Evolutionary conservation across 2,113 vertebrate genomes (phyloP).

Genomic region (Tragulus kanchil): DNA sequence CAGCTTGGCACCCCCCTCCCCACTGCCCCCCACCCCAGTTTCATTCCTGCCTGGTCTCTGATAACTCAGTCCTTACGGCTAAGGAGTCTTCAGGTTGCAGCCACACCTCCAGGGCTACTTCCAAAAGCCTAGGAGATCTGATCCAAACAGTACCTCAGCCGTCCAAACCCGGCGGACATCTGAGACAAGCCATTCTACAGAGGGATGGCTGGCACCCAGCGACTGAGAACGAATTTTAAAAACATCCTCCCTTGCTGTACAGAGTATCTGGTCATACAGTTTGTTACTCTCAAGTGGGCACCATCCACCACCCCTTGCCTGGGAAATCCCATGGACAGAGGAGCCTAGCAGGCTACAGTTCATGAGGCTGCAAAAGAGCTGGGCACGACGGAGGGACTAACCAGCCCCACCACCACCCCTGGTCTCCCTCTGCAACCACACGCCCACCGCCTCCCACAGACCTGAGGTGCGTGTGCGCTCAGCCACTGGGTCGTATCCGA

Average conservation of each 20-base stretch:
- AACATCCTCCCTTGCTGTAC: neutral
- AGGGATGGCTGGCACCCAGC: neutral
- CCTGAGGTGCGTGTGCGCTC: neutral
- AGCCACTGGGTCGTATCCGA: neutral
- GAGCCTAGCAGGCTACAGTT: neutral
- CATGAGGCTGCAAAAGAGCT: neutral
- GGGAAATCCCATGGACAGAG: neutral
- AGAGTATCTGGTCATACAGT: neutral
- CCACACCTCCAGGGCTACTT: neutral
- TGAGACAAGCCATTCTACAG: neutral
- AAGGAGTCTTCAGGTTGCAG: neutral
- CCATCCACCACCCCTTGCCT: too few relatives aligned
- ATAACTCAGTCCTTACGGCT: neutral
- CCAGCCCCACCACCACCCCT: neutral
- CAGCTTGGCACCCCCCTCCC: fast-evolving
- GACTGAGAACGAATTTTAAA: neutral
- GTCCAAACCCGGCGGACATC: neutral
- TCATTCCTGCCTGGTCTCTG: neutral
- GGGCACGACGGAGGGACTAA: neutral
- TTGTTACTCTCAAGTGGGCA: conserved; percentile 4
- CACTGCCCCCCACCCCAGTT: neutral
- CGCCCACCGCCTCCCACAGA: neutral
- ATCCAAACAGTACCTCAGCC: neutral
- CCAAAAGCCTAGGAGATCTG: neutral
- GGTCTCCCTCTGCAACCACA: neutral